Conservation (phyloP, 1,140 invertebrate genomes). For the Drosophila littoralis region DNA sequence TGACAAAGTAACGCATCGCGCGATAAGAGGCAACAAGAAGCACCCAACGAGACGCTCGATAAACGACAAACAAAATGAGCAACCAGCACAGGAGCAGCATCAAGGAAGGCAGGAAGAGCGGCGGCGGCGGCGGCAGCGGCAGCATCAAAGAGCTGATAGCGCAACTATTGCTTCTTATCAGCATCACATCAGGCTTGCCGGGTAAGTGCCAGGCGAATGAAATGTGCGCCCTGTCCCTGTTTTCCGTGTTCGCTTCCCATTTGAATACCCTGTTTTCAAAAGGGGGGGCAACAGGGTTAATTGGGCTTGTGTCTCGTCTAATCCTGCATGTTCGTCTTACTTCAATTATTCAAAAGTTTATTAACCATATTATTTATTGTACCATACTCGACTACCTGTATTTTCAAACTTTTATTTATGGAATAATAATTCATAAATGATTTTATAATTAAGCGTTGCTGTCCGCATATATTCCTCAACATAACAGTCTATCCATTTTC, state of each 20-base stretch:
- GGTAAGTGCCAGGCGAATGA: slow-evolving; percentile 66
- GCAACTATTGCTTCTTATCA: slow-evolving; percentile 79
- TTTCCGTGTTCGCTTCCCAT: slow-evolving; percentile 8
- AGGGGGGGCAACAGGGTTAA: neutral
- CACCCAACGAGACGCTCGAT: slow-evolving; percentile 41
- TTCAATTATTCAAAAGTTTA: too few relatives aligned
- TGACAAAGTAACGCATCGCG: slow-evolving; percentile 79
- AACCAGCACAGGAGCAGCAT: slow-evolving; percentile 32
- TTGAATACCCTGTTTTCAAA: slow-evolving; percentile 3
- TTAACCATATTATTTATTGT: too few relatives aligned
- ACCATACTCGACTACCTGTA: too few relatives aligned
- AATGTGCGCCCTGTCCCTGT: slow-evolving; percentile 33
- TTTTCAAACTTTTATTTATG: too few relatives aligned
- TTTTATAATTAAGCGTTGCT: too few relatives aligned
- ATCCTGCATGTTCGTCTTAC: too few relatives aligned
- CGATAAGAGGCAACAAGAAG: slow-evolving; percentile 49
- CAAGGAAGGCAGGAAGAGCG: slow-evolving; percentile 7
- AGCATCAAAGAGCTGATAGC: slow-evolving; percentile 49
- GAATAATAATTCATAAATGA: too few relatives aligned
- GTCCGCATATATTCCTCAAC: too few relatives aligned
- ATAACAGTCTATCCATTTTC: too few relatives aligned
- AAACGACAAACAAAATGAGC: slow-evolving; percentile 74
- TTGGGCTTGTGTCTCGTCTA: neutral
- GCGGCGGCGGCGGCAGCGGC: slow-evolving; percentile 22
- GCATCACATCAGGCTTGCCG: slow-evolving; percentile 76